These are phyloP conservation scores for Micromussa lordhowensis DNA, from an alignment of 92 coral and sea anemone genomes.

Conservation along the genomic window DNA sequence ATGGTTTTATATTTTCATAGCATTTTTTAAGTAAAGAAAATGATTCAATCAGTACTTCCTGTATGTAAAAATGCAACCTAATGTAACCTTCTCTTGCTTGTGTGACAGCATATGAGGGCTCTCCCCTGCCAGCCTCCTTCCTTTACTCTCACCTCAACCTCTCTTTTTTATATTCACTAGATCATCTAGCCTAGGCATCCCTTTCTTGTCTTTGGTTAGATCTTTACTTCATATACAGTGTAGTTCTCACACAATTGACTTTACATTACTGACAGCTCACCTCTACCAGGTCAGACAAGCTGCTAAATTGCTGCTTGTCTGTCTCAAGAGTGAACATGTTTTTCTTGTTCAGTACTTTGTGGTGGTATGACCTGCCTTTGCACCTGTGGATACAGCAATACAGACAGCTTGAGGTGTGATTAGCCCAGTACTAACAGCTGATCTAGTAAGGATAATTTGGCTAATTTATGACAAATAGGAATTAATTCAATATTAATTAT, in stretches of 20 bases:
- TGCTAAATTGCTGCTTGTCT: slow-evolving; percentile 42
- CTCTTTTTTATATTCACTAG: not conserved
- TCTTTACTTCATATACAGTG: not conserved
- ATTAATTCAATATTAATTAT: too few relatives aligned
- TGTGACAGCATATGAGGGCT: too few relatives aligned
- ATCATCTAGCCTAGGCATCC: not conserved
- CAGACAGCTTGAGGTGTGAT: not conserved
- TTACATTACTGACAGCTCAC: slow-evolving; percentile 9
- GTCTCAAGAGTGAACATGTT: slow-evolving; percentile 39
- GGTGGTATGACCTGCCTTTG: slow-evolving; percentile 24
- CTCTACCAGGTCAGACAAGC: slow-evolving; percentile 56
- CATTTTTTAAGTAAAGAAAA: not conserved
- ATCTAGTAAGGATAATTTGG: not conserved
- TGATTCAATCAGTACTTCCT: not conserved
- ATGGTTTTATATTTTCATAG: not conserved
- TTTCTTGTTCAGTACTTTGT: slow-evolving; percentile 37
- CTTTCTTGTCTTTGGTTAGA: not conserved
- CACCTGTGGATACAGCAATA: slow-evolving; percentile 25
- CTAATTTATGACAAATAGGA: too few relatives aligned
- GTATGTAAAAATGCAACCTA: not conserved
- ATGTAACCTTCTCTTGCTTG: too few relatives aligned
- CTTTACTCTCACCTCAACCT: not conserved
- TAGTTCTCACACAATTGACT: not conserved
- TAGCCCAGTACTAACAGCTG: not conserved
- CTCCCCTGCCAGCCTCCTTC: not conserved